phyloP scores from a whole-genome alignment of 2,113 vertebrate genomes.

The Dipodomys merriami region DNA sequence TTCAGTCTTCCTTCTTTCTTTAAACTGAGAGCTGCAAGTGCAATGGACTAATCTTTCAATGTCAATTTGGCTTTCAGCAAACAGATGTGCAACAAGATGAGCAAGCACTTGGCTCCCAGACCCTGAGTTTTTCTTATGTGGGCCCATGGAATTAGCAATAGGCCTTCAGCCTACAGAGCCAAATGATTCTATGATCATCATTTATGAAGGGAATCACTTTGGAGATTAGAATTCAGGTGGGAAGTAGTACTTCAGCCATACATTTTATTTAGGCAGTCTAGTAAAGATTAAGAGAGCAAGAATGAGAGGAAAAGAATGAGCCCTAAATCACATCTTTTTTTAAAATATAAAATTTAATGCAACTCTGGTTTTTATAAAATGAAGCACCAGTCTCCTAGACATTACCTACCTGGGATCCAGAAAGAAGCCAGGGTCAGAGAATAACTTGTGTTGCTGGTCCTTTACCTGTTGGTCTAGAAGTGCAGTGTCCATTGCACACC shows the following conservation, averaged over 20 bases:
- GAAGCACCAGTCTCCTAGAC: background rate
- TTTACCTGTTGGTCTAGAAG: background rate
- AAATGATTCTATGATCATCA: background rate
- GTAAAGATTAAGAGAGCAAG: background rate
- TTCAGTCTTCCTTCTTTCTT: conserved; percentile 10
- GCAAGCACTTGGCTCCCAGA: background rate
- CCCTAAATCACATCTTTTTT: background rate
- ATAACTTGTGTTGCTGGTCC: background rate
- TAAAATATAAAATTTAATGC: background rate
- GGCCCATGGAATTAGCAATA: background rate
- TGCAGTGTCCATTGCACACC: background rate
- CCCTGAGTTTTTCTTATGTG: background rate
- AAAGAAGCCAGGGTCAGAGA: background rate
- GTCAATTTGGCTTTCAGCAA: background rate
- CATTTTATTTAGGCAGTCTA: background rate
- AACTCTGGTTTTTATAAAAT: background rate
- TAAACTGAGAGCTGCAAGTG: conserved; percentile 1
- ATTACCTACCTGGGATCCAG: background rate
- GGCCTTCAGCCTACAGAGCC: background rate
- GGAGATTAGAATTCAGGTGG: background rate
- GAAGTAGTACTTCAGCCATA: background rate
- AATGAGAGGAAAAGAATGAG: background rate
- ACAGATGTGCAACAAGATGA: background rate
- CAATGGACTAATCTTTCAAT: conserved; percentile 18
- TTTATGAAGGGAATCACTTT: background rate